Evolutionary conservation across 2,113 vertebrate species (phyloP).

Genomic region (Trachemys scripta): DNA sequence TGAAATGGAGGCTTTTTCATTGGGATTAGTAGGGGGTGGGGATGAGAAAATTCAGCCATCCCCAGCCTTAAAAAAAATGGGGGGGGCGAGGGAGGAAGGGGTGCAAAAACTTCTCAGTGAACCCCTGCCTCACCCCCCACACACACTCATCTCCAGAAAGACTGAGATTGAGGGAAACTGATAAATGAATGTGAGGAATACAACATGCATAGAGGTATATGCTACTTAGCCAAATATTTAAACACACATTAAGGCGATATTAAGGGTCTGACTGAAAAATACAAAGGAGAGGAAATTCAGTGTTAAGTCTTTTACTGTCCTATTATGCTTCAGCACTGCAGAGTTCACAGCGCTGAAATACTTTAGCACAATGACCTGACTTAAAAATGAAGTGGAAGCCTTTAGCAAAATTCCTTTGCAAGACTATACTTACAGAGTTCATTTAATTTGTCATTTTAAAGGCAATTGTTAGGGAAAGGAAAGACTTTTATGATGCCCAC

Average conservation of each 20-base stretch:
- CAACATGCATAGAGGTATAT: fast-evolving
- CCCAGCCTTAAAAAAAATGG: background rate
- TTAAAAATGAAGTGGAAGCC: background rate
- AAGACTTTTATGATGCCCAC: background rate
- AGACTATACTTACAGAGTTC: background rate
- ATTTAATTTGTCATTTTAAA: background rate
- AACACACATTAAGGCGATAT: background rate
- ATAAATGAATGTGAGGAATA: background rate
- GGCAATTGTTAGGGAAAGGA: fast-evolving
- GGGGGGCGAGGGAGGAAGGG: background rate
- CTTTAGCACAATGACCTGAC: background rate
- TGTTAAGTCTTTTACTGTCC: background rate
- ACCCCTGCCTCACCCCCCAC: background rate
- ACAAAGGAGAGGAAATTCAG: background rate
- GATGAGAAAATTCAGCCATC: background rate
- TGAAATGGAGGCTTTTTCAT: background rate
- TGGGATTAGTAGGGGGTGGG: background rate
- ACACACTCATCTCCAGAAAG: background rate
- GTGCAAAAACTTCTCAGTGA: background rate
- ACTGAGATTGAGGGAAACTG: background rate
- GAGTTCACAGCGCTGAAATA: background rate
- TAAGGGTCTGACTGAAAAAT: background rate
- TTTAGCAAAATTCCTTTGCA: background rate
- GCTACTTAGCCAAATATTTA: fast-evolving
- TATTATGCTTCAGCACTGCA: background rate